Conservation (phyloP, 2,888 invertebrate genomes). For the Drosophila neoperkinsi region DNA sequence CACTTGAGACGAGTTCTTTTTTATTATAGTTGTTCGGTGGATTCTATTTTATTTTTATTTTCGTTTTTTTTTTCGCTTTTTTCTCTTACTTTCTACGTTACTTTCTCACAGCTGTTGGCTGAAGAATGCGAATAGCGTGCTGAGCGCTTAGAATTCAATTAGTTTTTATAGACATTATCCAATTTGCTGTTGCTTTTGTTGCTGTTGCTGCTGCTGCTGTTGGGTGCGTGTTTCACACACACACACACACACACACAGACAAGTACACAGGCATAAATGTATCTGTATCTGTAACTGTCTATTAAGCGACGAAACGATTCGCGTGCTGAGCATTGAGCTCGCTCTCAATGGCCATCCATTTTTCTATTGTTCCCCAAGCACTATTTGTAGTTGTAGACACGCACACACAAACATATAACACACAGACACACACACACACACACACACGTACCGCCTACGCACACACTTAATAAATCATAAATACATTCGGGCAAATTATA, state of each 20-base stretch:
- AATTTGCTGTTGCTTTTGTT: slow-evolving; percentile 67
- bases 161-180: slow-evolving; percentile 81
- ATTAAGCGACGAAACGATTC: slow-evolving; percentile 69
- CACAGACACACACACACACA: slow-evolving; percentile 38
- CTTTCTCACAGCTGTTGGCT: slow-evolving; percentile 72
- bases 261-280: slow-evolving; percentile 18
- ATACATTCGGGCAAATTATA: slow-evolving; percentile 79
- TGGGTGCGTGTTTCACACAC: slow-evolving; percentile 61
- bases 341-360: slow-evolving; percentile 75
- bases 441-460: slow-evolving; percentile 42
- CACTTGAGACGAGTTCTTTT: slow-evolving; percentile 67
- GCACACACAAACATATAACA: slow-evolving; percentile 36
- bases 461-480: slow-evolving; percentile 79
- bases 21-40: slow-evolving; percentile 36
- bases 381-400: slow-evolving; percentile 73
- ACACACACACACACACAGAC: neutral
- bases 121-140: slow-evolving; percentile 72
- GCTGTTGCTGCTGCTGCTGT: slow-evolving; percentile 18
- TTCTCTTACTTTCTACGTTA: slow-evolving; percentile 52
- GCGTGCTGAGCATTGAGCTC: slow-evolving; percentile 71
- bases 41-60: slow-evolving; percentile 42
- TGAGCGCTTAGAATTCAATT: slow-evolving; percentile 81
- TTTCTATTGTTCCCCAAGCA: slow-evolving; percentile 72
- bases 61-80: slow-evolving; percentile 40
- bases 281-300: slow-evolving; percentile 71